Base-by-base conservation (phyloP, 2,888 invertebrate species). In the Orchesella flavescens region DNA sequence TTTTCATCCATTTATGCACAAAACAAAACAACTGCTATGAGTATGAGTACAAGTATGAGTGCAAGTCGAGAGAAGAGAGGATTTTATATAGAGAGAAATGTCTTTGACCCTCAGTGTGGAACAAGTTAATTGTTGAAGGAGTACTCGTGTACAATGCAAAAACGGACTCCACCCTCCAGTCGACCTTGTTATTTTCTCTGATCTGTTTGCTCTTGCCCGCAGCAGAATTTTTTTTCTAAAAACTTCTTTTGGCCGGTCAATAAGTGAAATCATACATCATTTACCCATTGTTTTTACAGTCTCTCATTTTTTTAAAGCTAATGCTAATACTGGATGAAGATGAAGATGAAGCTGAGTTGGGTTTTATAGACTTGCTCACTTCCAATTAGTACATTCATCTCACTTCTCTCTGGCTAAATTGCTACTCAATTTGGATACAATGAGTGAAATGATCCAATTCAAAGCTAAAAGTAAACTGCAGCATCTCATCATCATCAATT, bases 151-250 rank as follows among this genome's bases (percentile, higher is more conserved):
- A n/a, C n/a, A 68, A 17, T 23, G 69, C 71, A 57, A 72, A 78
- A 72, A 57, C 66, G 63, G 19, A 44, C 80, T 72, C 80, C 80
- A 80, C 80, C 80, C 80, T 80, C 80, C 80, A 80, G 80, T 80
- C 80, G 80, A 80, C 80, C 80, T 80, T 80, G 80, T 72, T 80
- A 43, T 72, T 43, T 66, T 43, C 34, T 66, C 49, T 80, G 24
- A 43, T 55, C 63, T 23, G 63, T 34, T 69, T 63, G 74, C 63
- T 66, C 46, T 53, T 63, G 78, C 78, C 78, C 43, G 43, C 21
- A 65, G 78, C 71, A 57, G 13, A 46, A 7, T 46, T 46, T 46
- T 10, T 10, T n/a, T 19, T 57, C 19, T 57, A 10, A 3, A 53
- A 13, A 13, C 4, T 10, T 53, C 53, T 21, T 7, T 13, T 23